Evolutionary conservation across 1,140 invertebrate genomes (phyloP), one percentile per base, ranked within the genome.

Genomic region (Saccostrea glomerata): DNA sequence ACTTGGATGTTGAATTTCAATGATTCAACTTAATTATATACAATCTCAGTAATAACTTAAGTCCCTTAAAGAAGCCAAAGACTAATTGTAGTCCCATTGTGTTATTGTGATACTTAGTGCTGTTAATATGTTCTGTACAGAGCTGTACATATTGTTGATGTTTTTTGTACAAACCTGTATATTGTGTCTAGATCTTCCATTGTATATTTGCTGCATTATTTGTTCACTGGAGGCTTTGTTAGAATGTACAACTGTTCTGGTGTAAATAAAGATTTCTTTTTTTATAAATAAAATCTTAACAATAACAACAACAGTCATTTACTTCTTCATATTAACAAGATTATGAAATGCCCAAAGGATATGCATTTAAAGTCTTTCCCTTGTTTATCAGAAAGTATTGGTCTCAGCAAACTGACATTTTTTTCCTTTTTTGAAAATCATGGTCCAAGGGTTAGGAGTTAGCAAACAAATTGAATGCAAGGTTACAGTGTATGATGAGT

Each of bases 131-230:
- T 77, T 2, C 70, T 25, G 11, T 12, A 17, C 23, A 30, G 30
- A 36, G 25, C 70, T 25, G 70, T 77, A 30, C 25, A 30, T 77
- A 77, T 77, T 36, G 70, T 36, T 77, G 25, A 30, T 77, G 70
- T 77, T 77, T 73, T 66, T 66, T 66, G 60, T 66, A 66, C 60
- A 66, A 66, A 20, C 17, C 60, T 66, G 60, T 66, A 66, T 63
- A 77, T 15, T 77, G 70, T 77, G 70, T 77, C 70, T 77, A 77
- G 70, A 36, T 77, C 70, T 77, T 77, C 70, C 70, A 77, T 77
- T 77, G 70, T 77, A 77, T 40, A 77, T 30, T n/a, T 25, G 25
- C 70, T 77, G 30, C 25, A 77, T 36, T 77, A 15, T 77, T 77
- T 77, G 25, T 25, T 25, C 13, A 36, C 7, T 13, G 13, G 13